Conservation (phyloP, 2,113 vertebrate genomes). For the Onychostruthus taczanowskii region DNA sequence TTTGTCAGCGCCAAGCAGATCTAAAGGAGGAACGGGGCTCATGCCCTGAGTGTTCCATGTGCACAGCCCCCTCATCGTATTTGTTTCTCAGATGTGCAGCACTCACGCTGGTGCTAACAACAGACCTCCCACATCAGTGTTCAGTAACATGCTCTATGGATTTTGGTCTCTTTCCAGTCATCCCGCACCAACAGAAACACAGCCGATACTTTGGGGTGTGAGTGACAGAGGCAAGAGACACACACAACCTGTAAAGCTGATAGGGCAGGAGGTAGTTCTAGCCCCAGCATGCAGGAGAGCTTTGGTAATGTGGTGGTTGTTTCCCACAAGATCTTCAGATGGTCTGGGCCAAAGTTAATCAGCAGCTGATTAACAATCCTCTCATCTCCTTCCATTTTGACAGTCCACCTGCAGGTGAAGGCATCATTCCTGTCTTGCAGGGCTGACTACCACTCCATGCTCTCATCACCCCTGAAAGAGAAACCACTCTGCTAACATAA, state of each 20-base stretch:
- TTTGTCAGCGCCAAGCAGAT: slow-evolving; percentile 36
- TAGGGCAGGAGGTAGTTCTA: not conserved
- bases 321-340: not conserved
- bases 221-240: not conserved
- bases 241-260: not conserved
- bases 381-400: not conserved
- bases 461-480: not conserved
- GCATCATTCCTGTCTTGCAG: not conserved
- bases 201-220: not conserved
- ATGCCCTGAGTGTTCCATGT: not conserved
- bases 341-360: not conserved
- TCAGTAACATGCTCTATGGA: not conserved
- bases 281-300: not conserved
- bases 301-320: not conserved
- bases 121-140: not conserved
- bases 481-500: not conserved
- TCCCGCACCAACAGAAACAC: not conserved
- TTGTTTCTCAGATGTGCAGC: slow-evolving; percentile 33
- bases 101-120: not conserved
- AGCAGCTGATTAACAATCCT: not conserved
- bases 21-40: not conserved
- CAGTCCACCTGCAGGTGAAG: not conserved
- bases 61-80: not conserved
- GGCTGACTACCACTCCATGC: not conserved
- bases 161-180: not conserved